Evolutionary conservation across 2,113 vertebrate species (phyloP), one percentile per base, ranked within the genome.

Genomic region (Tringa solitaria): DNA sequence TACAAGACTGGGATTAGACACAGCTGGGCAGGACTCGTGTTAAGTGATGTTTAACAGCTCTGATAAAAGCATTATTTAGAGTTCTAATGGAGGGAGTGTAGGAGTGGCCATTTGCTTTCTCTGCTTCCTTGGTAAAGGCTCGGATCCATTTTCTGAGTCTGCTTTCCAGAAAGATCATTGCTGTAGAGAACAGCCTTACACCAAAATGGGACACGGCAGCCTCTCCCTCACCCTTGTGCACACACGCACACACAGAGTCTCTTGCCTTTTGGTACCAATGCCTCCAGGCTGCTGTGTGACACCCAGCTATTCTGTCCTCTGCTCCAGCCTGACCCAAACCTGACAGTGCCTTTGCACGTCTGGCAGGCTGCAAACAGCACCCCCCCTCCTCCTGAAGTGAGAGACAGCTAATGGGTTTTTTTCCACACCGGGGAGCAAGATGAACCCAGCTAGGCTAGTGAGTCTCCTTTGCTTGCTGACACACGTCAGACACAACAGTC

Each of bases 401-500:
- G 95, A 98, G 95, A 93, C 57, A 19, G 88, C 68, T 85, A 78
- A 45, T 10, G 94, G 84, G 90, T 95, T 95, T 90, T 84, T 74
- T 95, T 88, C 61, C 87, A 79, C 80, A 26, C 78, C 39, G 79
- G 93, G 82, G 89, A 90, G 93, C 83, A 61, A 57, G 84, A 93
- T 51, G 56, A 85, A 78, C 91, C 78, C 94, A 11, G 68, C 90
- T 45, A 87, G 7, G 84, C 87, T 79, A 28, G 43, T 54, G 90
- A 57, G 64, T 60, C 92, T 84, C 63, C 84, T 77, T 15, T 45
- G 79, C 82, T 95, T 32, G 87, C 91, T 90, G 93, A 94, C 94
- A 94, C 4, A 89, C 83, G 89, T 84, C 95, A 89, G 92, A 95
- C 94, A 93, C 65, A 95, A 94, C 89, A 91, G 77, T 83, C 77